Conservation (phyloP, 53 echinoderm and acorn worm genomes). For the Zoroaster sp. region DNA sequence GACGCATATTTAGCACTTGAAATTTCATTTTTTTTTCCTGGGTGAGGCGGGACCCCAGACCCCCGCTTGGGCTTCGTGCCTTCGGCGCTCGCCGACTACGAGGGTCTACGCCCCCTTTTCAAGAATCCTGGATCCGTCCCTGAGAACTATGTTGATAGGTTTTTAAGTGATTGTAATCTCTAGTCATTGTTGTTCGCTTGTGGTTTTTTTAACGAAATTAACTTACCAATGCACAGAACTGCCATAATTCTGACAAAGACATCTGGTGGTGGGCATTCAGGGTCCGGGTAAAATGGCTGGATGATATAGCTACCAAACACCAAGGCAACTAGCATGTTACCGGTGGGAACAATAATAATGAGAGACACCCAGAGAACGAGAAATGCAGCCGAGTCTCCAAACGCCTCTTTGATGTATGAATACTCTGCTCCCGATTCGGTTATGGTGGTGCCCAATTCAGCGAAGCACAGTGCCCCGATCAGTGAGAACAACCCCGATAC, state of each 20-base stretch:
- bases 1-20: too few relatives aligned
- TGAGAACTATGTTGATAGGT: too few relatives aligned
- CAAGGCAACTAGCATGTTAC: slow-evolving; percentile 72
- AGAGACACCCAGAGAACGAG: slow-evolving; percentile 73
- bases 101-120: too few relatives aligned
- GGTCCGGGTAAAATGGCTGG: slow-evolving; percentile 75
- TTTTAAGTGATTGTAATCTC: too few relatives aligned
- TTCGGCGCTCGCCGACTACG: too few relatives aligned
- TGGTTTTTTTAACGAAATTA: too few relatives aligned
- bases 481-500: slow-evolving; percentile 72
- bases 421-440: slow-evolving; percentile 75
- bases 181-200: too few relatives aligned
- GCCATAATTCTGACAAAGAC: slow-evolving; percentile 71
- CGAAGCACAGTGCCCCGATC: slow-evolving; percentile 75
- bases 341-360: slow-evolving; percentile 77
- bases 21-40: too few relatives aligned
- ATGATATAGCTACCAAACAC: slow-evolving; percentile 75
- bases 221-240: slow-evolving; percentile 73
- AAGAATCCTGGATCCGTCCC: too few relatives aligned
- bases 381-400: slow-evolving; percentile 74
- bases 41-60: too few relatives aligned
- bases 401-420: slow-evolving; percentile 67
- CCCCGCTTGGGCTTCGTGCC: too few relatives aligned
- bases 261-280: slow-evolving; percentile 80
- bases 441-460: slow-evolving; percentile 84